Conservation (phyloP, 2,113 vertebrate species). For the Larimichthys crocea region DNA sequence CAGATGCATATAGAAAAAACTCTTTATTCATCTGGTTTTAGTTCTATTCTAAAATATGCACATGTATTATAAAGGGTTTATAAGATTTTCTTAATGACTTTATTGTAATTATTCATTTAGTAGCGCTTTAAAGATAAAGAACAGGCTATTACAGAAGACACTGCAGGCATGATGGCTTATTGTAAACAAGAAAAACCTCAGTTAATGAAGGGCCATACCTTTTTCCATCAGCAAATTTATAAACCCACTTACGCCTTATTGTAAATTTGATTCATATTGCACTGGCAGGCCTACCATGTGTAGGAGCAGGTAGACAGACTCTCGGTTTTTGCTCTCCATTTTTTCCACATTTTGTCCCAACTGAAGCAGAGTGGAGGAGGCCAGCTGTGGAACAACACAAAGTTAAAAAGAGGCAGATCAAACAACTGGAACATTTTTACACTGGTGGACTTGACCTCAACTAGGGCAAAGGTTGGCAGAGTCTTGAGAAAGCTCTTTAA, state of each 20-base stretch:
- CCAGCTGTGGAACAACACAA: constrained; percentile 82
- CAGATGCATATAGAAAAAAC: neutral
- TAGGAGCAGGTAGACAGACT: constrained; percentile 92
- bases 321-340: constrained; percentile 88
- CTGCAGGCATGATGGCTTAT: constrained; percentile 16
- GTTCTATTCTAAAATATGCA: neutral
- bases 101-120: constrained; percentile 7
- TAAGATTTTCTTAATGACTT: neutral
- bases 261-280: neutral
- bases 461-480: constrained; percentile 34
- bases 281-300: constrained; percentile 86
- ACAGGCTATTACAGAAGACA: constrained; percentile 21
- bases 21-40: neutral
- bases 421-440: constrained; percentile 37
- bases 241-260: neutral
- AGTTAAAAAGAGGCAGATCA: constrained; percentile 41
- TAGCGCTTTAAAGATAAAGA: constrained; percentile 25
- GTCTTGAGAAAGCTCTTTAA: constrained; percentile 50
- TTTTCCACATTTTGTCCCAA: constrained; percentile 90
- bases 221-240: constrained; percentile 17
- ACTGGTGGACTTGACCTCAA: constrained; percentile 18
- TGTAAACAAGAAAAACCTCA: constrained; percentile 18
- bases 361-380: constrained; percentile 90
- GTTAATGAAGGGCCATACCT: constrained; percentile 1
- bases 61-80: neutral